phyloP scores from a whole-genome alignment of 2,888 invertebrate genomes.

The Galeruca laticollis region DNA sequence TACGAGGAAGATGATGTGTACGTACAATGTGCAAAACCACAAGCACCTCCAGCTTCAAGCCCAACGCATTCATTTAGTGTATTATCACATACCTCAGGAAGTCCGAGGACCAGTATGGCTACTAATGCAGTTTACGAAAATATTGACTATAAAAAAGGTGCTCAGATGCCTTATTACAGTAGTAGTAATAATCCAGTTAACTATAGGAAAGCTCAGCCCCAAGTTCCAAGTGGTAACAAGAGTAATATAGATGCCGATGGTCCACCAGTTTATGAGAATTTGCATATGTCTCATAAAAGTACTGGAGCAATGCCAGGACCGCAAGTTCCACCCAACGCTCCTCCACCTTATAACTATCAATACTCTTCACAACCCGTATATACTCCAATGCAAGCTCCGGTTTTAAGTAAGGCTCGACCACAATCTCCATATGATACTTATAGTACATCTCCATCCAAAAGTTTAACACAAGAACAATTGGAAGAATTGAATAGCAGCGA shows the following conservation, averaged over 20 bases:
- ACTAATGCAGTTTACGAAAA: constrained; percentile 81
- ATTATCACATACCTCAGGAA: constrained; percentile 72
- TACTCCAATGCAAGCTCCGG: constrained; percentile 59
- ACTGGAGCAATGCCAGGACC: constrained; percentile 63
- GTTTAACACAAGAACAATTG: constrained; percentile 65
- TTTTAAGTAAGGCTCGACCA: constrained; percentile 46
- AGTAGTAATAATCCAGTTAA: constrained; percentile 67
- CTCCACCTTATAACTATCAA: constrained; percentile 56
- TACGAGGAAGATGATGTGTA: constrained; percentile 65
- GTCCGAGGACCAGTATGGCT: constrained; percentile 63
- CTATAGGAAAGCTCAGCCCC: constrained; percentile 84
- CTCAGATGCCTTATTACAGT: constrained; percentile 71
- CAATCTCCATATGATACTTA: constrained; percentile 48
- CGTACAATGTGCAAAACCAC: constrained; percentile 66
- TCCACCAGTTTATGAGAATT: constrained; percentile 69
- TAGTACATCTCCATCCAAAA: constrained; percentile 50
- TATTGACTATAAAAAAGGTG: constrained; percentile 73
- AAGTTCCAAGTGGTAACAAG: constrained; percentile 75
- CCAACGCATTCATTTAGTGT: constrained; percentile 74
- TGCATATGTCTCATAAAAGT: constrained; percentile 58
- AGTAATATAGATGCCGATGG: constrained; percentile 66
- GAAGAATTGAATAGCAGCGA: constrained; percentile 84
- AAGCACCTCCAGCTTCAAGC: constrained; percentile 63
- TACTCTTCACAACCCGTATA: constrained; percentile 58
- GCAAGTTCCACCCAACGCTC: constrained; percentile 62